Base-by-base conservation (phyloP, 2,797 vertebrate species). In the Hafferia zeledoni region DNA sequence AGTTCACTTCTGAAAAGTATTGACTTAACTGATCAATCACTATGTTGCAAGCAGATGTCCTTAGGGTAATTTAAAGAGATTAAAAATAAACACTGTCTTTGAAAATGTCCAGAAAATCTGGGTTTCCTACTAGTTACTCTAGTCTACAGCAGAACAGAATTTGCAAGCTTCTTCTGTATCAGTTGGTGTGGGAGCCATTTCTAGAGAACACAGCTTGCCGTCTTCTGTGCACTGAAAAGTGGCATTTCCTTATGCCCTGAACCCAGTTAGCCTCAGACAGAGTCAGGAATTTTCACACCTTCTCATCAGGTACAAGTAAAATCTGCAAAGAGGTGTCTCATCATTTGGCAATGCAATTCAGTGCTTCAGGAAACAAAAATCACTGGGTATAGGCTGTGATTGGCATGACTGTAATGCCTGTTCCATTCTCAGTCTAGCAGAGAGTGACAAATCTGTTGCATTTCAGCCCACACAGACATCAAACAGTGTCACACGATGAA, bases 401-500 rank as follows among this genome's bases (percentile, higher is more conserved):
- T 94, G 95, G 63, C 95, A 94, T 9, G 59, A 37, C 80, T 74
- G 59, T 64, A 82, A 60, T 55, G 83, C 88, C 89, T 77, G 52
- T 81, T 90, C 93, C 88, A 63, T 79, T 90, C 87, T 68, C 83
- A 81, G 79, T 87, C 95, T 79, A 92, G 77, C 78, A 76, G 49
- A 74, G 63, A 94, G 77, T 81, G 83, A 93, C 85, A 94, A 79
- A 94, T 92, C 46, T 76, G 83, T 90, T 82, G 95, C 94, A 64
- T 76, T 95, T 93, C 91, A 94, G 85, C 87, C 95, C 83, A 87
- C 74, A 60, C 0, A 63, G 83, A 76, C 77, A 88, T 82, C 93
- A 94, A 94, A 92, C 82, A 94, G 77, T 76, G 85, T 94, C 83
- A 91, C 82, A 44, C 0, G 4, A 94, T 77, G 87, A 91, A 89